phyloP scores from a whole-genome alignment of 1,140 invertebrate genomes.

The Zaprionus ornatus region DNA sequence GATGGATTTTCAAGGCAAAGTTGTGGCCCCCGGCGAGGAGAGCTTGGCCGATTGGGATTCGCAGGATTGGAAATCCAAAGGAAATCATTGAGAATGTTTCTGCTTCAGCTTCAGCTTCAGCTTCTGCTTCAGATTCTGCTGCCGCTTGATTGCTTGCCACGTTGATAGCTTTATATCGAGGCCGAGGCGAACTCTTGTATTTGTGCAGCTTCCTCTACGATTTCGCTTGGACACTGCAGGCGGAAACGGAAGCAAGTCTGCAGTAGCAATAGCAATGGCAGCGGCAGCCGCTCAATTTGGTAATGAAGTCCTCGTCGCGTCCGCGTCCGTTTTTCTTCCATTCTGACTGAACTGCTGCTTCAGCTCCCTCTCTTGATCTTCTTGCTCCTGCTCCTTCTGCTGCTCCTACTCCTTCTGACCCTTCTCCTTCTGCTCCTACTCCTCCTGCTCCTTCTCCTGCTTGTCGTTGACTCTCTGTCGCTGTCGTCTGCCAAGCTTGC shows the following conservation, averaged over 20 bases:
- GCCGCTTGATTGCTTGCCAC: conserved; percentile 76
- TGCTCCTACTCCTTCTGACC: background rate
- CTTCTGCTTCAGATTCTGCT: conserved; percentile 40
- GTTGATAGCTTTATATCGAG: conserved; percentile 72
- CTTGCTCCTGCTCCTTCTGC: conserved; percentile 6
- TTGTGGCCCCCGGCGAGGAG: conserved; percentile 45
- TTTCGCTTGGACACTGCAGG: conserved; percentile 60
- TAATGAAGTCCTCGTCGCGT: conserved; percentile 70
- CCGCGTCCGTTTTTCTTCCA: conserved; percentile 10
- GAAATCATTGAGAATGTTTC: conserved; percentile 64
- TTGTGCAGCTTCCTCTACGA: conserved; percentile 69
- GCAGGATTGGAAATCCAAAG: conserved; percentile 50
- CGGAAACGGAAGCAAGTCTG: conserved; percentile 75
- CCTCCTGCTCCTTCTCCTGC: background rate
- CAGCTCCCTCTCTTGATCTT: background rate
- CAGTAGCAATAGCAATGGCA: conserved; percentile 53
- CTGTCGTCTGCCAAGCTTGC: conserved; percentile 20
- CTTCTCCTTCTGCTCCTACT: conserved; percentile 3
- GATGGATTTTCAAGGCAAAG: conserved; percentile 70
- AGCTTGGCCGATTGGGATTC: conserved; percentile 16
- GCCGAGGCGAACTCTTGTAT: conserved; percentile 37
- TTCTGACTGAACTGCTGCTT: background rate
- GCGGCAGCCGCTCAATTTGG: conserved; percentile 76
- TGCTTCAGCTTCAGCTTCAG: background rate
- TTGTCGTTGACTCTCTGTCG: conserved; percentile 18